phyloP scores from a whole-genome alignment of 2,797 vertebrate genomes.

The Triplophysa yarkandensis region DNA sequence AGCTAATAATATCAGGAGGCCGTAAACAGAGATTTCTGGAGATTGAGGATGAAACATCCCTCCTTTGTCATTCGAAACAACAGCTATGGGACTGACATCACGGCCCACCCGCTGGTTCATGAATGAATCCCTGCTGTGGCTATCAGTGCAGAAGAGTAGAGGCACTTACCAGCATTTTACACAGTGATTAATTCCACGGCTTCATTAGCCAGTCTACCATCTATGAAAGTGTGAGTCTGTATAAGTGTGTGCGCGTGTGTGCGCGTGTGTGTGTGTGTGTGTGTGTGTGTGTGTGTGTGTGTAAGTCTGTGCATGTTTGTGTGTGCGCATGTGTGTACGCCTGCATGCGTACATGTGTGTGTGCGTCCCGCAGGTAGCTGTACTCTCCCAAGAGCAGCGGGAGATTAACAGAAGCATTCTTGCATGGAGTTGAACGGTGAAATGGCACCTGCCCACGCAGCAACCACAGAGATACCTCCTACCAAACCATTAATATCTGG shows the following conservation, averaged over 20 bases:
- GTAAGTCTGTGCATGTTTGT: background rate
- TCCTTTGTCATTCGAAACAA: background rate
- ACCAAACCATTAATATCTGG: background rate
- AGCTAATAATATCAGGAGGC: background rate
- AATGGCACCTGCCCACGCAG: slow-evolving; percentile 29
- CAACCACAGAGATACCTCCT: slow-evolving; percentile 18
- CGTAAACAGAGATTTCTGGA: background rate
- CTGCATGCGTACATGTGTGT: no score
- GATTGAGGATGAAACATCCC: background rate
- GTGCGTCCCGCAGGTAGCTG: slow-evolving; percentile 10
- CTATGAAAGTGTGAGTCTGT: slow-evolving; percentile 42
- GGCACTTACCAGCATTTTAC: slow-evolving; percentile 48
- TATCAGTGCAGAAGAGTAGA: slow-evolving; percentile 42
- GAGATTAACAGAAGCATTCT: slow-evolving; percentile 38
- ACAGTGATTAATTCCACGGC: slow-evolving; percentile 52
- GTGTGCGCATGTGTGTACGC: background rate
- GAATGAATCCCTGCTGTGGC: slow-evolving; percentile 31
- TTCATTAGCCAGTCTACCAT: slow-evolving; percentile 34
- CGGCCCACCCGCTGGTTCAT: slow-evolving; percentile 26
- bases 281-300: background rate
- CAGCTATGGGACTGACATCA: slow-evolving; percentile 23
- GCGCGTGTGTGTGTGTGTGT: background rate
- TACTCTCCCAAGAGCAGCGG: slow-evolving; percentile 9
- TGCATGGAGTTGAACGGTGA: slow-evolving; percentile 27
- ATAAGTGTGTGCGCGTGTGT: background rate